A percentile compares a stretch with the other conserved stretches of the same genome.
phyloP scores from a whole-genome alignment of 2,797 vertebrate genomes.

The Geotrypetes seraphini region DNA sequence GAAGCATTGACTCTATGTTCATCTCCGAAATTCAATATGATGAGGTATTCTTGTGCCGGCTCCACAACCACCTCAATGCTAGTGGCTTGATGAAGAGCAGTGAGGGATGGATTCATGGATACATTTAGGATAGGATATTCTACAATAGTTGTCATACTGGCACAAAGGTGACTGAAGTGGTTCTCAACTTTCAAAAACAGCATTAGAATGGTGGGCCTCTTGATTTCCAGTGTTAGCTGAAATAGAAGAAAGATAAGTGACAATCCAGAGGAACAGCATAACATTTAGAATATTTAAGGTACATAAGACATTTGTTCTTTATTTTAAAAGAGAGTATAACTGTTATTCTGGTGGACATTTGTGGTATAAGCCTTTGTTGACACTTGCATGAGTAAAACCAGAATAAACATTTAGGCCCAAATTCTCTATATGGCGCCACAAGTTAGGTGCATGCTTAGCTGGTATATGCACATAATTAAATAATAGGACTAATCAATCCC shows the following conservation, averaged over 20 bases:
- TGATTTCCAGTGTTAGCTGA: conserved; percentile 1
- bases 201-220: neutral
- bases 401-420: no score
- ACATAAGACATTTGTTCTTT: rapidly evolving
- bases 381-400: no score
- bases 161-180: neutral
- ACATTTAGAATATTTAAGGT: neutral
- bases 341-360: no score
- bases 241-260: neutral
- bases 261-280: neutral
- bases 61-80: neutral
- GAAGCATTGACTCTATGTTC: neutral
- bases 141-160: neutral
- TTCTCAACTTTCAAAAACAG: conserved; percentile 2
- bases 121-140: neutral
- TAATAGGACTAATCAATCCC: no score
- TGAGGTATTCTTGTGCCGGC: neutral
- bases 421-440: no score
- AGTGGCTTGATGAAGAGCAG: neutral
- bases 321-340: neutral
- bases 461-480: no score
- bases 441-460: no score
- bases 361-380: neutral
- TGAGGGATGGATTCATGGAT: neutral
- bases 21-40: neutral